A percentile compares a stretch with the other conserved stretches of the same genome.
Conservation (phyloP, 1,140 invertebrate species). For the Vanessa tameamea region DNA sequence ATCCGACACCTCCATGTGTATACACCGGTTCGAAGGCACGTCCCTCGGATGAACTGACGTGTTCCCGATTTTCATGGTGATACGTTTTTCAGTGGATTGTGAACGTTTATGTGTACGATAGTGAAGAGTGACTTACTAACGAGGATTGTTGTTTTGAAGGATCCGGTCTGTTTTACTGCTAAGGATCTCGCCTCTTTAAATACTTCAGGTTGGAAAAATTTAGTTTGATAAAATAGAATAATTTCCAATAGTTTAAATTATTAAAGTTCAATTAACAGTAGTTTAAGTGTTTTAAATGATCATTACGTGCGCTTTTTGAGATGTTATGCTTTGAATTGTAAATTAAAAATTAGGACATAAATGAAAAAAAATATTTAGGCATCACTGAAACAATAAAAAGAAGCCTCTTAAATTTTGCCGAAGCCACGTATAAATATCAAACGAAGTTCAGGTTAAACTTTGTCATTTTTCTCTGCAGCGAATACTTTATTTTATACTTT, state of each 20-base stretch:
- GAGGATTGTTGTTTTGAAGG: slow-evolving; percentile 62
- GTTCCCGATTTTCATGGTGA: slow-evolving; percentile 57
- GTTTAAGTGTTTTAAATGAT: neutral
- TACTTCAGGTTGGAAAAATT: slow-evolving; percentile 52
- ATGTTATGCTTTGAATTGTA: neutral
- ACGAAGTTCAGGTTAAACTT: slow-evolving; percentile 1
- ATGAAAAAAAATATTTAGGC: neutral
- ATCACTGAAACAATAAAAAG: neutral
- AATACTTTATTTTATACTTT: slow-evolving; percentile 10
- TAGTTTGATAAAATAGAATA: neutral
- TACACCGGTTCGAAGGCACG: slow-evolving; percentile 53
- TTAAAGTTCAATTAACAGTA: neutral
- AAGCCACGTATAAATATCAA: slow-evolving; percentile 11
- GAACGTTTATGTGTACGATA: slow-evolving; percentile 67
- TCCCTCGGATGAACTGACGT: slow-evolving; percentile 58
- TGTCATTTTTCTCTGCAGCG: neutral
- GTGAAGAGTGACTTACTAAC: slow-evolving; percentile 63
- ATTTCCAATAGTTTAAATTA: neutral
- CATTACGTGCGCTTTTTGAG: neutral
- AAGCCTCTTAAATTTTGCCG: slow-evolving; percentile 7
- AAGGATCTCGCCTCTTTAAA: slow-evolving; percentile 42
- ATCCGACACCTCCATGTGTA: slow-evolving; percentile 59
- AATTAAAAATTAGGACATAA: neutral
- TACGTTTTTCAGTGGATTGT: slow-evolving; percentile 63
- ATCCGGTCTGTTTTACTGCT: slow-evolving; percentile 54